Percentiles rank a stretch among this genome's conserved stretches.
Conservation (phyloP, 2,888 invertebrate species). For the Drosophila longiperda region DNA sequence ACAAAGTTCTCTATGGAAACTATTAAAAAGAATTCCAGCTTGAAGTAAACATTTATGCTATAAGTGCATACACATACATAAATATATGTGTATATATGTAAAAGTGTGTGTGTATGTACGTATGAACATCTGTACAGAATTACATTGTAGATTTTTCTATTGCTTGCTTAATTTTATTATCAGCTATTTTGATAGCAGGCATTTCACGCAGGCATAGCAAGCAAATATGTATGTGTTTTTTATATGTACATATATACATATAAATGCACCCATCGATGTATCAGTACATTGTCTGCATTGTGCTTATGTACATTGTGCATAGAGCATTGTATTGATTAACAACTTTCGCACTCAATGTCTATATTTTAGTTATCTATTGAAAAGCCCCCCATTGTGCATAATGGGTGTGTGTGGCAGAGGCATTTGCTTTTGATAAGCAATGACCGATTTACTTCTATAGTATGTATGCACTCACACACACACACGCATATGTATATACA, state of each 20-base stretch:
- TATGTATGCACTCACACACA: background rate
- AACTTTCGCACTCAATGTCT: constrained; percentile 59
- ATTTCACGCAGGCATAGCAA: constrained; percentile 24
- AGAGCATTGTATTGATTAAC: constrained; percentile 61
- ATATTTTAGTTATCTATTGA: constrained; percentile 29
- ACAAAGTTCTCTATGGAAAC: constrained; percentile 55
- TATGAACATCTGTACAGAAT: constrained; percentile 13
- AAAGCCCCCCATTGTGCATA: constrained; percentile 25
- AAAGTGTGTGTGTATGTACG: background rate
- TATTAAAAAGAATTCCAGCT: constrained; percentile 48
- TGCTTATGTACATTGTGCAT: constrained; percentile 11
- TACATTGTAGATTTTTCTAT: constrained; percentile 31
- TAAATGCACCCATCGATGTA: constrained; percentile 9
- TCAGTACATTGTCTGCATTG: constrained; percentile 15
- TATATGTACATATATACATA: constrained; percentile 5
- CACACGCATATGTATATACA: background rate
- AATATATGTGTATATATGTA: background rate
- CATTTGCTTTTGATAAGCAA: constrained; percentile 57
- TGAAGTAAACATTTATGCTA: constrained; percentile 36
- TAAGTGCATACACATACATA: constrained; percentile 14
- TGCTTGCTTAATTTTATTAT: constrained; percentile 50
- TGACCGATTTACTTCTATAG: constrained; percentile 71
- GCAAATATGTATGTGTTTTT: constrained; percentile 3
- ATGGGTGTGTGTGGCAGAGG: background rate
- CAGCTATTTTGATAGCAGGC: constrained; percentile 49